Base-by-base conservation (phyloP, 2,113 vertebrate species). In the Charina bottae region DNA sequence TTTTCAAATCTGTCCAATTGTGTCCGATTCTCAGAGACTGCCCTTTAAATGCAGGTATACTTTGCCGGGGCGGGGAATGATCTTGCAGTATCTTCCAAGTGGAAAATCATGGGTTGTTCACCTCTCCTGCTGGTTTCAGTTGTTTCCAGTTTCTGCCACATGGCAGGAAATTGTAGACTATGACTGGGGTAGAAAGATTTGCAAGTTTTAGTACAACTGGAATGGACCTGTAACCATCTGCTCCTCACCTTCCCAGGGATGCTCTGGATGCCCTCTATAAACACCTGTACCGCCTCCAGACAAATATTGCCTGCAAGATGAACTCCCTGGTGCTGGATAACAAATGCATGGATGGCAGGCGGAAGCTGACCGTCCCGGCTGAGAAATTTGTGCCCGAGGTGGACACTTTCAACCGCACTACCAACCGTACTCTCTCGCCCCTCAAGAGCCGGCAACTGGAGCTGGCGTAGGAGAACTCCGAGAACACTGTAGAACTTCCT, bases 261-360 rank as follows among this genome's bases (percentile, higher is more conserved):
- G 97, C 98, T 0, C 95, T 99, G 93, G 98, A 98, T 0, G 97
- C 97, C 84, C 96, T 99, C 90, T 95, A 97, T 96, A 97, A 98
- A 85, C 98, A 99, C 49, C 98, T 98, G 91, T 95, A 97, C 89
- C 96, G 94, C 89, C 97, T 99, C 96, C 95, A 97, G 95, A 97
- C 97, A 19, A 98, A 99, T 91, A 97, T 98, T 0, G 94, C 94
- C 93, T 97, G 97, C 90, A 99, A 99, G 95, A 92, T 96, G 72
- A 97, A 95, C 64, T 97, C 98, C 85, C 96, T 98, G 93, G 28
- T 95, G 59, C 87, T 98, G 92, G 98, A 98, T 95, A 97, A 97
- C 90, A 98, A 97, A 93, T 98, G 98, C 92, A 37, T 97, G 97
- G 98, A 98, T 42, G 93, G 37, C 19, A 95, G 97, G 1, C 96